These are phyloP conservation scores for Diphyllodes magnificus DNA, from an alignment of 2,113 vertebrate genomes.

Conservation along the genomic window DNA sequence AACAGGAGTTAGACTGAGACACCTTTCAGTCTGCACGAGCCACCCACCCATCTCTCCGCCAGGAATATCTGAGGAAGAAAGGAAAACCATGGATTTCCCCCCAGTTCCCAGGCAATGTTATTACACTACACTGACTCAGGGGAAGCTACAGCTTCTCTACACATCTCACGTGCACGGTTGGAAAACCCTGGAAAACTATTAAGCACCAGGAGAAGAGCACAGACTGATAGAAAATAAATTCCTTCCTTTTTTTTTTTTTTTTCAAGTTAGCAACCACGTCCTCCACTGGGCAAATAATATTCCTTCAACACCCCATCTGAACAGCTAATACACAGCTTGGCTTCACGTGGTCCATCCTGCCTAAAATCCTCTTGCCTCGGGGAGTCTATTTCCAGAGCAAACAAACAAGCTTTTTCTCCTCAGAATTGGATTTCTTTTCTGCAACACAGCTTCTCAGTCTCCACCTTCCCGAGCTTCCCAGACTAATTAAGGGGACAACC, in stretches of 20 bases:
- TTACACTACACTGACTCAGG: too few species aligned
- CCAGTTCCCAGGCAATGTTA: not conserved
- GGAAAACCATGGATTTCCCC: not conserved
- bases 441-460: not conserved
- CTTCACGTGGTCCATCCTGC: not conserved
- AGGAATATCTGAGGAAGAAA: not conserved
- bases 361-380: not conserved
- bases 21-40: not conserved
- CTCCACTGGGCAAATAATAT: not conserved
- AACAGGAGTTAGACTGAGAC: not conserved
- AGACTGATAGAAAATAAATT: not conserved
- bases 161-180: rapidly evolving
- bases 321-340: not conserved
- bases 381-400: not conserved
- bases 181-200: not conserved
- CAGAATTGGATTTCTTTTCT: not conserved
- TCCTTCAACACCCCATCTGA: not conserved
- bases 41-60: not conserved
- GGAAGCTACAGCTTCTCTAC: not conserved
- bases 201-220: not conserved
- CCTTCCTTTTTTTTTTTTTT: too few species aligned
- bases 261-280: not conserved
- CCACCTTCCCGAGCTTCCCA: not conserved
- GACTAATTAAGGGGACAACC: not conserved
- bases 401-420: not conserved